Evolutionary conservation across 2,113 vertebrate species (phyloP).

Genomic region (Colius striatus): DNA sequence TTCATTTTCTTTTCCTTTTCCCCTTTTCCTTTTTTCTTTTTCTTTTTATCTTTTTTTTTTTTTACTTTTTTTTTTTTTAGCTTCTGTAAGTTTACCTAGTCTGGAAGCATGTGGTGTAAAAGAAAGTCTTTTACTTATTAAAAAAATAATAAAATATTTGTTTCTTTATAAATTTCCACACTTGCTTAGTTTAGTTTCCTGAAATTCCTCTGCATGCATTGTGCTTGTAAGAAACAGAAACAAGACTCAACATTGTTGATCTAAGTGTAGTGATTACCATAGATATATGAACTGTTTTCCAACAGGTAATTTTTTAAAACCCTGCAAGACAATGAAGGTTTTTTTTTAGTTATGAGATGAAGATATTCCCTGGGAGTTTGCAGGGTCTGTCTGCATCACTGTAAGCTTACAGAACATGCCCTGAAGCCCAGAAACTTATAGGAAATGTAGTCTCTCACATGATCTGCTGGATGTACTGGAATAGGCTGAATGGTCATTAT

Average conservation of each 20-base stretch:
- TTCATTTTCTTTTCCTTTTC: not conserved
- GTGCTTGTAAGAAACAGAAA: not conserved
- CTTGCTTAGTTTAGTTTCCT: not conserved
- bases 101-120: not conserved
- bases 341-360: not conserved
- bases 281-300: not conserved
- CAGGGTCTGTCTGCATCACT: not conserved
- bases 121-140: not conserved
- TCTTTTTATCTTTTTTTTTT: fast-evolving
- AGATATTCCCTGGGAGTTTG: not conserved
- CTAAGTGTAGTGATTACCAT: not conserved
- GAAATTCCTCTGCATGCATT: not conserved
- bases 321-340: not conserved
- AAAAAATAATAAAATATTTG: not conserved
- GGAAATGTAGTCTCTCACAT: not conserved
- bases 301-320: not conserved
- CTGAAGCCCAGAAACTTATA: not conserved
- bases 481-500: not conserved
- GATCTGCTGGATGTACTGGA: not conserved
- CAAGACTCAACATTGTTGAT: not conserved
- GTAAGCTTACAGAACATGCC: not conserved
- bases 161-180: not conserved
- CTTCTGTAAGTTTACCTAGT: not conserved
- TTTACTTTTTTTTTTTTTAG: not conserved
- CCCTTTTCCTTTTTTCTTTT: fast-evolving